Conservation (phyloP, 2,113 vertebrate species). For the Peromyscus polionotus region DNA sequence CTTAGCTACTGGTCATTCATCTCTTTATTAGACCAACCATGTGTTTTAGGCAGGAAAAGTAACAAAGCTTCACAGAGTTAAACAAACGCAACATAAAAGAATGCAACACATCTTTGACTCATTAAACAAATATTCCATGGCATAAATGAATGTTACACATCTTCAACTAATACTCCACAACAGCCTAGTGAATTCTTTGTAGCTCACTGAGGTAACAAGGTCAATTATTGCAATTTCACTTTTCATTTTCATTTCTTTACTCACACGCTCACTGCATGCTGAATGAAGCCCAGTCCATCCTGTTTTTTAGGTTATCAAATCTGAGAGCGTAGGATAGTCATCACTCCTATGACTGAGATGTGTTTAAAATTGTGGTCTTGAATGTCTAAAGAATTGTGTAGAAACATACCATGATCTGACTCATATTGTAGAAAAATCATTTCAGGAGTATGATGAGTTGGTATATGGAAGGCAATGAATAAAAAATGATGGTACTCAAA, state of each 20-base stretch:
- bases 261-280: background rate
- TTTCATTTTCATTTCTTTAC: slow-evolving; percentile 7
- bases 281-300: slow-evolving; percentile 1
- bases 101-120: background rate
- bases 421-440: background rate
- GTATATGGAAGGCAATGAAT: background rate
- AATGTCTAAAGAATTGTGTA: background rate
- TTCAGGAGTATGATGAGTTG: background rate
- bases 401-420: background rate
- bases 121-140: background rate
- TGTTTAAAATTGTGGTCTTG: background rate
- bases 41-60: background rate
- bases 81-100: background rate
- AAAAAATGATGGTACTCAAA: background rate
- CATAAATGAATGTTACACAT: background rate
- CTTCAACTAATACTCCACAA: background rate
- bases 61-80: background rate
- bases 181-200: slow-evolving; percentile 27
- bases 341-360: background rate
- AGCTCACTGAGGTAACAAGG: slow-evolving; percentile 33
- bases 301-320: background rate
- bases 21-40: background rate
- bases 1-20: background rate
- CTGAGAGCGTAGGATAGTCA: background rate
- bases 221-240: background rate